Evolutionary conservation across 2,797 vertebrate species (phyloP), one percentile per base, ranked within the genome.

Genomic region (Malurus leucopterus): DNA sequence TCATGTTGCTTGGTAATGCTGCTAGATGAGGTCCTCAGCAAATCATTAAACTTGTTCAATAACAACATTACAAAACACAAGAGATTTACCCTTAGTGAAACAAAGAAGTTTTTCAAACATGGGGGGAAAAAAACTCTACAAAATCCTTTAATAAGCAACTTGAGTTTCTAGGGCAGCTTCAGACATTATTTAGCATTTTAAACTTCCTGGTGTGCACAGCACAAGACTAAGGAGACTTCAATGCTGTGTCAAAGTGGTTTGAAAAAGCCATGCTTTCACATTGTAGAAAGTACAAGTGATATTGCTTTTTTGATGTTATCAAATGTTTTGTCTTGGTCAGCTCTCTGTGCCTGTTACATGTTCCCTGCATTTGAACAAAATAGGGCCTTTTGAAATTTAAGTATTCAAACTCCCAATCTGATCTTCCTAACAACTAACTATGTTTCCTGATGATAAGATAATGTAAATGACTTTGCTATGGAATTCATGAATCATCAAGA

Each of bases 21-120:
- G 84, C 96, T 96, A 97, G 96, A 97, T 97, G 96, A 97, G 95
- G 95, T 97, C 96, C 97, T 98, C 95, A 97, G 96, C 96, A 97
- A 97, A 97, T 98, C 97, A 97, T 98, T 98, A 98, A 96, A 97
- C 97, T 96, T 97, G 97, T 97, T 98, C 97, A 97, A 95, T 97
- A 98, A 97, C 95, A 96, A 94, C 46, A 13, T 95, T 97, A 97
- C 96, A 97, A 97, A 97, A 96, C 97, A 97, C 97, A 90, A 84
- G 97, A 97, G 97, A 97, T 94, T 96, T 95, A 90, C 89, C 59
- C 71, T 95, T 86, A 94, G 92, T 87, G 95, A 95, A 97, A 97
- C 95, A 97, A 97, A 97, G 95, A 97, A 93, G 93, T 96, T 97
- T 97, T 96, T 96, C 95, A 96, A 94, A 95, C 17, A 11, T 58